phyloP scores from a whole-genome alignment of 2,113 vertebrate genomes.

The Xenopus tropicalis region DNA sequence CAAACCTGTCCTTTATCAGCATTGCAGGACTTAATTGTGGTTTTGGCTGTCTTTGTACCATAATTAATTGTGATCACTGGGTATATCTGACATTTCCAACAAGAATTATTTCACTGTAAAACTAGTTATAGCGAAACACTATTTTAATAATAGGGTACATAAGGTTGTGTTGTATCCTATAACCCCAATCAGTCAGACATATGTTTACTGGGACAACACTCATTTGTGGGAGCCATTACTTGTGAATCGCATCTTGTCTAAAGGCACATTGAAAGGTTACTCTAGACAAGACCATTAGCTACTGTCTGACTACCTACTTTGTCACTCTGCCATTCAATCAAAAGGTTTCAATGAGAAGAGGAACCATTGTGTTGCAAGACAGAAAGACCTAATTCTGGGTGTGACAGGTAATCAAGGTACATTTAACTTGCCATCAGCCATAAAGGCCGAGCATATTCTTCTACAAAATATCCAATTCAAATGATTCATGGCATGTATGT shows the following conservation, averaged over 20 bases:
- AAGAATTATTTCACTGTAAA: too few species aligned
- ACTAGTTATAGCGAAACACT: too few species aligned
- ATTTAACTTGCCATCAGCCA: constrained; percentile 8
- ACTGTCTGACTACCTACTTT: constrained; percentile 19
- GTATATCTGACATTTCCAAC: too few species aligned
- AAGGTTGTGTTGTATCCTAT: too few species aligned
- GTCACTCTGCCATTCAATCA: constrained; percentile 31
- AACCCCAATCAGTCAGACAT: too few species aligned
- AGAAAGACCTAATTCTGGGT: constrained; percentile 25
- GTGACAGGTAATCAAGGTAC: constrained; percentile 24
- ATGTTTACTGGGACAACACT: neutral
- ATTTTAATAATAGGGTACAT: too few species aligned
- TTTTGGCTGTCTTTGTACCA: too few species aligned
- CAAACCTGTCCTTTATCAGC: too few species aligned
- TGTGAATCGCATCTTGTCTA: constrained; percentile 18
- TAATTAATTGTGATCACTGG: too few species aligned
- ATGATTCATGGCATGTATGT: constrained; percentile 12
- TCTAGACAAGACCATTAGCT: constrained; percentile 36
- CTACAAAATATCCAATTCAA: constrained; percentile 4
- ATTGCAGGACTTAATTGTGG: too few species aligned
- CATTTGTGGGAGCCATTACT: constrained; percentile 11
- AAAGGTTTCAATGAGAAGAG: constrained; percentile 11
- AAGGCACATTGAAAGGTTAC: constrained; percentile 38
- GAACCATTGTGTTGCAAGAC: constrained; percentile 17
- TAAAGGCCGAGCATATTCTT: neutral